These are phyloP conservation scores for Nyctibius bracteatus DNA, from an alignment of 2,113 vertebrate species.

Conservation along the genomic window DNA sequence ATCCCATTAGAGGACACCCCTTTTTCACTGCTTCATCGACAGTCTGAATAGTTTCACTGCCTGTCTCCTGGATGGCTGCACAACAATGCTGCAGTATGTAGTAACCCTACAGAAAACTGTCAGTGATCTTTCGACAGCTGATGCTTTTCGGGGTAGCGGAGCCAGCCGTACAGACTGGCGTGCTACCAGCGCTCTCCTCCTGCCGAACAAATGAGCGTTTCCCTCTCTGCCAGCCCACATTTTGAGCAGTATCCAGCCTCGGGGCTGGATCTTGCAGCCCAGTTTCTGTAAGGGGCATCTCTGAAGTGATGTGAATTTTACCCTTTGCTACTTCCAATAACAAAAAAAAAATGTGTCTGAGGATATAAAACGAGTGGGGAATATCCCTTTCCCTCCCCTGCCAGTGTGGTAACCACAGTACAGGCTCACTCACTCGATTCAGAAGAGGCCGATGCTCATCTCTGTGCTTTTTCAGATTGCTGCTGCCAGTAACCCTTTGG, in stretches of 20 bases:
- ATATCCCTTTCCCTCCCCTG: not conserved
- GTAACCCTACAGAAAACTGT: not conserved
- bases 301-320: not conserved
- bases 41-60: not conserved
- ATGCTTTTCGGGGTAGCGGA: not conserved
- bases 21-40: fast-evolving
- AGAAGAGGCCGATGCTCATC: not conserved
- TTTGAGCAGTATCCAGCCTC: not conserved
- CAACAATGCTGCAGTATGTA: not conserved
- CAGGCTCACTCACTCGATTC: not conserved
- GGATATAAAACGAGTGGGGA: not conserved
- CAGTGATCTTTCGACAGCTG: not conserved
- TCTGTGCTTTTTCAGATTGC: not conserved
- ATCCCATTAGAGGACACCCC: not conserved
- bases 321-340: not conserved
- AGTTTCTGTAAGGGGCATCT: not conserved
- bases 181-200: not conserved
- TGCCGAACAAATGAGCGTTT: not conserved
- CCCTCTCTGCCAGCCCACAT: not conserved
- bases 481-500: not conserved
- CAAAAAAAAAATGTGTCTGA: not conserved
- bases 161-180: not conserved
- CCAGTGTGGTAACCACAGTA: not conserved
- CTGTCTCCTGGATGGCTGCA: not conserved
- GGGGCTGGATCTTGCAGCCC: not conserved